A percentile compares a stretch with the other conserved stretches of the same genome.
These are phyloP conservation scores for Megalopta genalis DNA, from an alignment of 1,140 invertebrate genomes.

Conservation along the genomic window DNA sequence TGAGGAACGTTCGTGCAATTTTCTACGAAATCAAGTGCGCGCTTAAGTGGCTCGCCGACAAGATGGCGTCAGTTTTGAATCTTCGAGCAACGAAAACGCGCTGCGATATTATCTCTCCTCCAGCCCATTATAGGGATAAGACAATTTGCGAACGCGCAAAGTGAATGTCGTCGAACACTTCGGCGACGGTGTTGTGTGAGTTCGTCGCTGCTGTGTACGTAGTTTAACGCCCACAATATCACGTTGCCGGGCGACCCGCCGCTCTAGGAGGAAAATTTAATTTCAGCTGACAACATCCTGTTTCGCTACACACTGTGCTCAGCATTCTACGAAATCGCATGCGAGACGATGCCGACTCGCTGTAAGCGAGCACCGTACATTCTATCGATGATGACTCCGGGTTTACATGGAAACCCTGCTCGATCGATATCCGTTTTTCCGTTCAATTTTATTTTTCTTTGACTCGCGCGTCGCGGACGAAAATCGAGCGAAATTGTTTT, in stretches of 20 bases:
- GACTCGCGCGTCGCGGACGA: not conserved
- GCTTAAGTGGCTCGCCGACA: not conserved
- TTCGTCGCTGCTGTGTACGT: constrained; percentile 56
- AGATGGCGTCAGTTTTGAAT: constrained; percentile 12
- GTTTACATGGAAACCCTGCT: not conserved
- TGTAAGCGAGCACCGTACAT: constrained; percentile 43
- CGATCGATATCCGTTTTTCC: constrained; percentile 6
- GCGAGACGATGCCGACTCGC: constrained; percentile 50
- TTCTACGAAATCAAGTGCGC: not conserved
- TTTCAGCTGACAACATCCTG: constrained; percentile 68
- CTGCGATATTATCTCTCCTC: constrained; percentile 13
- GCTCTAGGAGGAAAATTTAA: constrained; percentile 66
- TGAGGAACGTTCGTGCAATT: not conserved
- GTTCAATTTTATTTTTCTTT: not conserved
- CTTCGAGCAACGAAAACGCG: not conserved
- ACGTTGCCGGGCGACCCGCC: constrained; percentile 62
- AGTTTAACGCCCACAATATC: constrained; percentile 65
- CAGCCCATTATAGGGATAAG: constrained; percentile 7
- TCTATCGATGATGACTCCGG: constrained; percentile 49
- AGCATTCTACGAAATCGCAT: constrained; percentile 66
- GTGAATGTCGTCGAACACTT: constrained; percentile 35
- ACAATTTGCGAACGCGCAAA: constrained; percentile 37
- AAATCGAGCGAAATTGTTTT: not conserved
- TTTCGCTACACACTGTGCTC: constrained; percentile 64
- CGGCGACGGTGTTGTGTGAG: constrained; percentile 22